A percentile compares a stretch with the other conserved stretches of the same genome.
Conservation (phyloP, 1,140 invertebrate species). For the Aphaenogaster rudis region DNA sequence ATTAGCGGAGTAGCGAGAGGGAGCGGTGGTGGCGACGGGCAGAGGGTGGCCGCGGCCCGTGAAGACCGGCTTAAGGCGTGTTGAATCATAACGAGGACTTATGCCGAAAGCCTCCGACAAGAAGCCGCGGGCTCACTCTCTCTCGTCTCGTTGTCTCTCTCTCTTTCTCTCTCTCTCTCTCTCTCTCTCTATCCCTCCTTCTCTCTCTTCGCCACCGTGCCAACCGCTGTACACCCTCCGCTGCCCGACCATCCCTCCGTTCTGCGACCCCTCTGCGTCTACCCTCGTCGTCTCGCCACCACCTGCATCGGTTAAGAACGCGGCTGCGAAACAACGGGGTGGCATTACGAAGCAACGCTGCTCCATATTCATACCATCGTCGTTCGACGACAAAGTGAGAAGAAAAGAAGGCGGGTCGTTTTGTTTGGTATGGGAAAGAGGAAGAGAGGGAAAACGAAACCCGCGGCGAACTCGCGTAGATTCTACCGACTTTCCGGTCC, state of each 20-base stretch:
- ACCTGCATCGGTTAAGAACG: constrained; percentile 64
- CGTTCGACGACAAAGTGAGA: constrained; percentile 69
- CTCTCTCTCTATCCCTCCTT: constrained; percentile 20
- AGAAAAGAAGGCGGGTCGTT: constrained; percentile 50
- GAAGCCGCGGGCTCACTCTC: constrained; percentile 77
- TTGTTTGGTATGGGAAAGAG: background rate
- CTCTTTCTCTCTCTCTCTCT: background rate
- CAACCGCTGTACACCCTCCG: constrained; percentile 44
- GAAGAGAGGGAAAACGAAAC: constrained; percentile 19
- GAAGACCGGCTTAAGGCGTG: constrained; percentile 84
- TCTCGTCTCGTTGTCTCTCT: background rate
- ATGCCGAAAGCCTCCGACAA: constrained; percentile 83
- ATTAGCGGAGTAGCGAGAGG: constrained; percentile 74
- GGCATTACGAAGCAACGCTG: constrained; percentile 63
- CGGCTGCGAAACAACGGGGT: constrained; percentile 66
- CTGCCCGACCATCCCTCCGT: constrained; percentile 4
- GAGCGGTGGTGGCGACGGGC: constrained; percentile 47
- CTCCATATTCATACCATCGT: constrained; percentile 81
- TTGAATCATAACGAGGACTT: constrained; percentile 86
- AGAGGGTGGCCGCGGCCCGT: constrained; percentile 74
- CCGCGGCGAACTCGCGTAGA: constrained; percentile 20
- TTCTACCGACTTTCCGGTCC: constrained; percentile 48
- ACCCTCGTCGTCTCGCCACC: constrained; percentile 43
- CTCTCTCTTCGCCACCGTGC: constrained; percentile 42
- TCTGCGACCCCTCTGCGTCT: constrained; percentile 13